Percentiles rank a stretch among this genome's conserved stretches.
These are phyloP conservation scores for Maniola jurtina DNA, from an alignment of 1,140 invertebrate genomes.

Conservation along the genomic window DNA sequence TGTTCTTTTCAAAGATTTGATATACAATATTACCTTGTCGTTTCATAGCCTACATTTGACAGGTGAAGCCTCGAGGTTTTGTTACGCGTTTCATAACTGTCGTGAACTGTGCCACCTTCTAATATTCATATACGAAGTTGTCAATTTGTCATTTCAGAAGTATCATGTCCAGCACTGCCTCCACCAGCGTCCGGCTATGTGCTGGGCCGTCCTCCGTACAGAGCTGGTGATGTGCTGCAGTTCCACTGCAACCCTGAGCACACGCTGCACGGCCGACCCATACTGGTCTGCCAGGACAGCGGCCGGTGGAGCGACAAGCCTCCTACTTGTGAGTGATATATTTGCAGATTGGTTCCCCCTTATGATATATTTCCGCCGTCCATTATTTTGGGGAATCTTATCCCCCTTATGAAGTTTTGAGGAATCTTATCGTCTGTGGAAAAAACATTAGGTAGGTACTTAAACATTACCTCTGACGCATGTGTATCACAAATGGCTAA, in stretches of 20 bases:
- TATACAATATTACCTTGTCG: too few relatives aligned
- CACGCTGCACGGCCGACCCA: constrained; percentile 92
- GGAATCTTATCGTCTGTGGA: too few relatives aligned
- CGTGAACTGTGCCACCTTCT: too few relatives aligned
- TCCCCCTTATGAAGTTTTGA: too few relatives aligned
- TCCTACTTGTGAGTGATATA: constrained; percentile 86
- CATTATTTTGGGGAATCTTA: too few relatives aligned
- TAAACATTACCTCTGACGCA: too few relatives aligned
- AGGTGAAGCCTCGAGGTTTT: background rate
- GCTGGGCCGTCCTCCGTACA: constrained; percentile 85
- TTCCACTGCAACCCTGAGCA: constrained; percentile 92
- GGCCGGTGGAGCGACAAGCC: constrained; percentile 90
- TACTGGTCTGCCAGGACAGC: constrained; percentile 92
- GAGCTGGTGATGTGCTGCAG: constrained; percentile 90
- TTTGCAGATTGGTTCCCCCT: too few relatives aligned
- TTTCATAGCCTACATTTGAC: too few relatives aligned
- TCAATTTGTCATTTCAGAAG: constrained; percentile 79
- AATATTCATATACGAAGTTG: background rate
- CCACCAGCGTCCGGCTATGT: constrained; percentile 88
- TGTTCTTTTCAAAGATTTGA: too few relatives aligned
- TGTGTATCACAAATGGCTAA: too few relatives aligned
- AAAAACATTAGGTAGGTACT: too few relatives aligned
- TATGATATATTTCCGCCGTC: too few relatives aligned
- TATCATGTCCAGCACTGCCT: constrained; percentile 85
- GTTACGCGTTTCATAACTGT: background rate